Evolutionary conservation across 53 echinoderm and acorn worm species (phyloP).

Genomic region (Holothuria scabra): DNA sequence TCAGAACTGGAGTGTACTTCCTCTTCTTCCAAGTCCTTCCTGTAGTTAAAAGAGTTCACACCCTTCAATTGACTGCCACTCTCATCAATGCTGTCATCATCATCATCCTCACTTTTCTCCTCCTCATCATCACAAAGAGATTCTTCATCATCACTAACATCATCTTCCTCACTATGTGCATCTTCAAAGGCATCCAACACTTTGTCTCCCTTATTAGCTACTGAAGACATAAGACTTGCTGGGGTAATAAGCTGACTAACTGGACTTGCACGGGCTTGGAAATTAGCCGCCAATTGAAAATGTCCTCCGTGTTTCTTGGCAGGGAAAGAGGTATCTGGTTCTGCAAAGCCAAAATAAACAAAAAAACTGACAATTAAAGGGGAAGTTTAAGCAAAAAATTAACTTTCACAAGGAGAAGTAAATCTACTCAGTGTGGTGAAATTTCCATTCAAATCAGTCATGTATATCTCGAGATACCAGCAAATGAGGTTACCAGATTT

Average conservation of each 20-base stretch:
- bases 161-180: too few relatives aligned
- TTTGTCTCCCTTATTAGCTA: too few relatives aligned
- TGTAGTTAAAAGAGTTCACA: background rate
- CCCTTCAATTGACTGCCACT: background rate
- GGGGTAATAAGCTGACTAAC: conserved; percentile 4
- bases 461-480: too few relatives aligned
- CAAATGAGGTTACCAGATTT: too few relatives aligned
- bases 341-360: background rate
- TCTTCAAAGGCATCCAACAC: too few relatives aligned
- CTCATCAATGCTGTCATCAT: background rate
- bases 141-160: too few relatives aligned
- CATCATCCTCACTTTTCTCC: background rate
- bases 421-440: too few relatives aligned
- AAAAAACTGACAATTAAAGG: too few relatives aligned
- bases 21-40: background rate
- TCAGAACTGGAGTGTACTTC: background rate
- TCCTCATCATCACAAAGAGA: background rate
- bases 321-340: background rate
- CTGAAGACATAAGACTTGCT: conserved; percentile 5
- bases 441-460: too few relatives aligned
- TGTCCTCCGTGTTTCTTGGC: conserved; percentile 3
- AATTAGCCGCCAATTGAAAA: conserved; percentile 14
- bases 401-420: too few relatives aligned
- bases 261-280: background rate
- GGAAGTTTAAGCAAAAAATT: too few relatives aligned